Evolutionary conservation across 2,888 invertebrate genomes (phyloP), one percentile per base, ranked within the genome.

Genomic region (Tetramorium bicarinatum): DNA sequence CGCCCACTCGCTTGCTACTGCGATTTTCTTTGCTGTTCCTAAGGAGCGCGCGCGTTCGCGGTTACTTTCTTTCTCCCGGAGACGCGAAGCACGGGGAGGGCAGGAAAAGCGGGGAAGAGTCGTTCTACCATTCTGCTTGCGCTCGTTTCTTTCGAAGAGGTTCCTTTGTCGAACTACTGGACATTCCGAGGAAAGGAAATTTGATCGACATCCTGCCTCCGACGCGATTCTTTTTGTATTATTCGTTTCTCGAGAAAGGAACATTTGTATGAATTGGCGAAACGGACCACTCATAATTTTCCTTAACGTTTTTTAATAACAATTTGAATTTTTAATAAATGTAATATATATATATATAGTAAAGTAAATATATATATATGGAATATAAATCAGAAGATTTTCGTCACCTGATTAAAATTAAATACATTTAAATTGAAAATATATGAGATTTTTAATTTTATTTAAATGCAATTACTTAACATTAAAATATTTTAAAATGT

Each of bases 11-110:
- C 74, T 82, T 79, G 74, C 79, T 81, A 72, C 81, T 74, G 66
- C 86, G 91, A 86, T 87, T 91, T 89, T 90, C 88, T 87, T 88
- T 88, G 84, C 87, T 66, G 82, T 77, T 86, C 83, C 62, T 80
- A 82, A 81, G 81, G 84, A 83, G 77, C 81, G 84, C 82, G 85
- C 83, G 77, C 84, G 87, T 89, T 87, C 88, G 84, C 87, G 88
- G 83, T 87, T 87, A 75, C 79, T 87, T 80, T 66, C 80, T 66
- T 72, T 82, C 59, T 61, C 44, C 59, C 47, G n/a, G 49, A 64
- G 64, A 56, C 47, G 47, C 25, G 21, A 29, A 13, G 62, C 64
- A 66, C 44, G 8, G 47, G 18, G 62, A 13, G 47, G 49, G 67
- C 9, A 59, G 74, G 61, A 49, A 47, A 34, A 59, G 75, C 18